phyloP scores from a whole-genome alignment of 2,113 vertebrate genomes.

The Lota lota region DNA sequence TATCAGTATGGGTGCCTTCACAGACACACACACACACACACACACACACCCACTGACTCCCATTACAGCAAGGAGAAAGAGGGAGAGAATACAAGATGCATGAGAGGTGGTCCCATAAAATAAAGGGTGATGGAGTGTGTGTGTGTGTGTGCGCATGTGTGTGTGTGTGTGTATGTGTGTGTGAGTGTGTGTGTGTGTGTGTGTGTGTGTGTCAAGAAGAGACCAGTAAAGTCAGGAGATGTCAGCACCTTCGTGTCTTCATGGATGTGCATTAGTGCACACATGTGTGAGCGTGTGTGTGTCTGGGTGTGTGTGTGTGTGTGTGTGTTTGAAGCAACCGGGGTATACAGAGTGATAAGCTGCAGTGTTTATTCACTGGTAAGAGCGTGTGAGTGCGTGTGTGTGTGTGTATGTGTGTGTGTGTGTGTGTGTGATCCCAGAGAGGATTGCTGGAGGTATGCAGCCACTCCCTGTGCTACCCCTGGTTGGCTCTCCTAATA shows the following conservation, averaged over 20 bases:
- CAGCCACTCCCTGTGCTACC: slow-evolving; percentile 67
- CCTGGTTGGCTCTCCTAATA: slow-evolving; percentile 70
- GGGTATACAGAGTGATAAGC: no score
- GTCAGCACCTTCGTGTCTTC: neutral
- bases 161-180: neutral
- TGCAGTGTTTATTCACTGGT: no score
- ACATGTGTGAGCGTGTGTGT: no score
- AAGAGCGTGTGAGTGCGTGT: no score
- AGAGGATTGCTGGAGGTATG: slow-evolving; percentile 70
- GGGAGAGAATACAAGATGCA: slow-evolving; percentile 1
- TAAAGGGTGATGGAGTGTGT: slow-evolving; percentile 12
- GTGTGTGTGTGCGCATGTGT: slow-evolving; percentile 16
- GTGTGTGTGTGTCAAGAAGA: neutral
- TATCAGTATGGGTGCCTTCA: slow-evolving; percentile 19
- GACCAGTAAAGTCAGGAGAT: slow-evolving; percentile 2
- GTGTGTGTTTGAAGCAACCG: no score
- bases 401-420: neutral
- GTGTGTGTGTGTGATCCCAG: slow-evolving; percentile 24
- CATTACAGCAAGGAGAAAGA: neutral
- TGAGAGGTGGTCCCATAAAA: neutral
- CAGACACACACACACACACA: neutral
- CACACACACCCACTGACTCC: neutral
- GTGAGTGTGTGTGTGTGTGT: no score
- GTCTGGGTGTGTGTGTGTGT: no score
- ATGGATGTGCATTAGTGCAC: no score